Conservation (phyloP, 1,140 invertebrate species). For the Ephestia elutella region DNA sequence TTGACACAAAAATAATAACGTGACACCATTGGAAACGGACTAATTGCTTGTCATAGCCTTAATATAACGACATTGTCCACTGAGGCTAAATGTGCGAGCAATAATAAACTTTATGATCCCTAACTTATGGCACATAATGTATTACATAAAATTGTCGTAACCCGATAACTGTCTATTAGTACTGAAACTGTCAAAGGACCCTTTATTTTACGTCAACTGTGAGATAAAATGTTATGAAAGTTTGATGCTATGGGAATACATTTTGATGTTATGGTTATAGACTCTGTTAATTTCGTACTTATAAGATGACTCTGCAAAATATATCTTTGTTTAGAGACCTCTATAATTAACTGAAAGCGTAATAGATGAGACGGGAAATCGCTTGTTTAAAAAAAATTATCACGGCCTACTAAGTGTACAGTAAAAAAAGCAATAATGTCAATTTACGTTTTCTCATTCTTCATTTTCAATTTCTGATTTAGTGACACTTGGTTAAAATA, state of each 20-base stretch:
- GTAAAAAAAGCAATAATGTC: too few relatives aligned
- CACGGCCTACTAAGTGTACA: too few relatives aligned
- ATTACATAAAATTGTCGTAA: not conserved
- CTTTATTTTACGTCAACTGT: not conserved
- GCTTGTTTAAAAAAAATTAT: too few relatives aligned
- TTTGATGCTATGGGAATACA: not conserved
- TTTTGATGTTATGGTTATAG: not conserved
- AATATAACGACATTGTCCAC: conserved; percentile 8
- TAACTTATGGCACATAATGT: not conserved
- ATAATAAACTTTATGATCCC: not conserved
- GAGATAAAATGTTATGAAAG: conserved; percentile 2
- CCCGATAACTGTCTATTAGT: conserved; percentile 3
- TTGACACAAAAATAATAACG: conserved; percentile 8
- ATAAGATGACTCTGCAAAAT: too few relatives aligned
- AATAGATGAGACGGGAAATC: too few relatives aligned
- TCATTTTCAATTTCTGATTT: too few relatives aligned
- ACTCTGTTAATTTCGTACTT: too few relatives aligned
- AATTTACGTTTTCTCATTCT: too few relatives aligned
- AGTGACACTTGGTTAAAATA: too few relatives aligned
- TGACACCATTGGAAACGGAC: not conserved
- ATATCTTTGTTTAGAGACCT: too few relatives aligned
- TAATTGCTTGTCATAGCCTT: conserved; percentile 8
- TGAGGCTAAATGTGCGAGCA: not conserved
- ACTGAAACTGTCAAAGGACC: not conserved
- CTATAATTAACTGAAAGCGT: too few relatives aligned